Conservation (phyloP, 1,140 invertebrate genomes). For the Vollenhovia emeryi region DNA sequence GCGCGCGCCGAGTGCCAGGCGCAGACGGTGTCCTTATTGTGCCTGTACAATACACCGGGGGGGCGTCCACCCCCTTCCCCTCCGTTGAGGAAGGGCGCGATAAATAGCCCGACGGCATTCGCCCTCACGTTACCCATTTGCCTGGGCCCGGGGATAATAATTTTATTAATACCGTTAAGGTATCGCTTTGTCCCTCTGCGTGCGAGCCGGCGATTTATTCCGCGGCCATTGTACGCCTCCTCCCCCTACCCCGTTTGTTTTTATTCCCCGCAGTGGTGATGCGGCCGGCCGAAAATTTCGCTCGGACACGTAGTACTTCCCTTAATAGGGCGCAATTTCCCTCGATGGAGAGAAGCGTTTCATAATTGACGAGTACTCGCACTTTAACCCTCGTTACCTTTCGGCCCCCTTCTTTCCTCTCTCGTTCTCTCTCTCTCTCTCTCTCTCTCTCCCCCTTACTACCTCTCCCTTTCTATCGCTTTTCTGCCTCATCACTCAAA, state of each 20-base stretch:
- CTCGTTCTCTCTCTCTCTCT: background rate
- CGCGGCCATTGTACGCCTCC: background rate
- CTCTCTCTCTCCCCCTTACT: background rate
- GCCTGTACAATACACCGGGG: background rate
- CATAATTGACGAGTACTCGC: constrained; percentile 76
- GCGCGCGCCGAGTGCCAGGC: background rate
- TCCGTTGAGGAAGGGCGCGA: background rate
- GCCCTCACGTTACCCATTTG: constrained; percentile 24
- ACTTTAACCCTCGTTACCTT: constrained; percentile 71
- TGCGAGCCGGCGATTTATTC: constrained; percentile 39
- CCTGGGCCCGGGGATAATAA: constrained; percentile 21
- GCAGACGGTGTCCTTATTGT: constrained; percentile 34
- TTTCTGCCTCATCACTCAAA: constrained; percentile 36
- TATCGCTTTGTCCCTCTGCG: constrained; percentile 54
- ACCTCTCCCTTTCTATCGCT: background rate
- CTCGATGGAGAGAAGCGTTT: constrained; percentile 67
- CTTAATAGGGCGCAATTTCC: constrained; percentile 73
- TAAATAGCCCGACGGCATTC: constrained; percentile 34
- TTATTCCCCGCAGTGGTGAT: constrained; percentile 41
- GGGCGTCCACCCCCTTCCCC: background rate
- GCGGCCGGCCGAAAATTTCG: constrained; percentile 66
- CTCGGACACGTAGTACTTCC: constrained; percentile 72
- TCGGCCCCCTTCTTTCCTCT: background rate
- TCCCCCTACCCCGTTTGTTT: constrained; percentile 28
- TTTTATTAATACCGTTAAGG: constrained; percentile 57